These are phyloP conservation scores for Zosterops pallidus DNA, from an alignment of 2,113 vertebrate species.

Conservation along the genomic window DNA sequence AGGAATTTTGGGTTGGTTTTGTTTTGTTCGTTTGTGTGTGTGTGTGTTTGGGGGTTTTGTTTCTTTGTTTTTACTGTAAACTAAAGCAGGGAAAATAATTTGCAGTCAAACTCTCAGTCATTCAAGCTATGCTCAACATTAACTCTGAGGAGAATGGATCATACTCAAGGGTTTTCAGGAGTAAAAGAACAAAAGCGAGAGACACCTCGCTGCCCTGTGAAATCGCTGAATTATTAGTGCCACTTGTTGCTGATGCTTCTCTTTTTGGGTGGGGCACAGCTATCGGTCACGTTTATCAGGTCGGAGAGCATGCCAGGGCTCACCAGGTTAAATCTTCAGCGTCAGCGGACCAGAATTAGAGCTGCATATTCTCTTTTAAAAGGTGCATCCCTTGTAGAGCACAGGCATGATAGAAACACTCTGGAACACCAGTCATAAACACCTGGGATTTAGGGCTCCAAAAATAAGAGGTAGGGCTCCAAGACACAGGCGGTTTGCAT, in stretches of 20 bases:
- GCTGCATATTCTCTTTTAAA: background rate
- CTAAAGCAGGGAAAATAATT: background rate
- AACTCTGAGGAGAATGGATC: background rate
- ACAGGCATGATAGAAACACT: background rate
- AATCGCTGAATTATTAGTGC: background rate
- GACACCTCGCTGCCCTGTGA: background rate
- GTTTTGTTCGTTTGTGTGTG: background rate
- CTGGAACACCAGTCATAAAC: background rate
- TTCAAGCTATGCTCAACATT: background rate
- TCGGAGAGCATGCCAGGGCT: background rate
- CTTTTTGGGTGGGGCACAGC: background rate
- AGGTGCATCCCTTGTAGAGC: background rate
- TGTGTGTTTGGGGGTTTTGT: too few relatives aligned
- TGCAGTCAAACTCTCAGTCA: background rate
- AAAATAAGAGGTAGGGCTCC: background rate
- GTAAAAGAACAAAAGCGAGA: background rate
- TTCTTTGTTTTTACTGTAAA: background rate
- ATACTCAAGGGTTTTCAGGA: background rate
- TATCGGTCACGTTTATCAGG: background rate
- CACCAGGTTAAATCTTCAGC: background rate
- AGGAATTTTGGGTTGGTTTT: background rate
- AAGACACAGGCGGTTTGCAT: background rate
- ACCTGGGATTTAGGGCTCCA: background rate
- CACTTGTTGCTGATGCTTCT: background rate
- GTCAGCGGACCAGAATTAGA: slow-evolving; percentile 23